Base-by-base conservation (phyloP, 2,888 invertebrate genomes). In the Aphodius granarius region DNA sequence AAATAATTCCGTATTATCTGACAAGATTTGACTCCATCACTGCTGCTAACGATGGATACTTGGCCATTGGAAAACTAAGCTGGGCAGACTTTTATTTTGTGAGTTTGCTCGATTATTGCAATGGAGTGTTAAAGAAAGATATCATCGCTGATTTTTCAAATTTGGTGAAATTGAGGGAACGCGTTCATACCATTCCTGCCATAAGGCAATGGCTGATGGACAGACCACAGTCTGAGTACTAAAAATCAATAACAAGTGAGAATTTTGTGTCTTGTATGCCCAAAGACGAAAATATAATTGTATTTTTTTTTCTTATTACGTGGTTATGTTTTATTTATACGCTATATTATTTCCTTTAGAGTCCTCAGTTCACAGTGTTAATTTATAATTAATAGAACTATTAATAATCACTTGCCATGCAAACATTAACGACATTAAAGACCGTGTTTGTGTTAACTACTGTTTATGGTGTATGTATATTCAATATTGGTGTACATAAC, bases 61-160 rank as follows among this genome's bases (percentile, higher is more conserved):
- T 81, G 13, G 79, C 79, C 2, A 64, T 77, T 3, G 76, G 78
- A 73, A 78, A 77, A 90, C 85, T 92, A 20, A 90, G 91, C 43
- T 92, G 92, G 91, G 92, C 91, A 66, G 92, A 92, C 84, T 82
- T 92, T 17, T 88, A 88, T 77, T 90, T 92, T 79, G 90, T 90
- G 74, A 90, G 88, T 76, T 86, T 91, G 79, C 85, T 91, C 78
- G 91, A 91, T 81, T 92, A 91, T 83, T 83, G 91, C 82, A 90
- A 90, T 82, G 88, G 86, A 80, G 90, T 91, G 88, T 86, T 89
- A 16, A 88, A 88, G 78, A 85, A 86, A 64, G 89, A 91, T 80
- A 85, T 92, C 63, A 85, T 90, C 76, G 90, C 90, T 76, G 89
- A 89, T 6, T 90, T 91, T 83, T 89, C 90, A 6, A 89, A 89